Evolutionary conservation across 2,888 invertebrate genomes (phyloP).

Genomic region (Heterodera filipjevi): DNA sequence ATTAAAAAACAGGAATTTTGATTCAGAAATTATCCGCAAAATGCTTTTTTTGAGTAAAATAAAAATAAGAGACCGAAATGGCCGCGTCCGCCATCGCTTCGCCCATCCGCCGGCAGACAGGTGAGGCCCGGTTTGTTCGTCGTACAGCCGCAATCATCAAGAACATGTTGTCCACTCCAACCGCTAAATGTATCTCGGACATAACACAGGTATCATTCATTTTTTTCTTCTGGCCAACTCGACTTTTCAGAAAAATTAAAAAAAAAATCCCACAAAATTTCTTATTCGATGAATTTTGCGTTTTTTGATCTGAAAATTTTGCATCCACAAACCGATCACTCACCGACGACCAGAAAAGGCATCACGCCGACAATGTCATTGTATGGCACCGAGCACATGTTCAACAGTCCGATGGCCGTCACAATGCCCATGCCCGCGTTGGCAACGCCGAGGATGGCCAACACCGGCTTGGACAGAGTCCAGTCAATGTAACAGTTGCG

Average conservation of each 20-base stretch:
- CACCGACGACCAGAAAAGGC: conserved; percentile 92
- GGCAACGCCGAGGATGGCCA: conserved; percentile 85
- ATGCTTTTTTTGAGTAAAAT: too few relatives aligned
- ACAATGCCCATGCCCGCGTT: conserved; percentile 89
- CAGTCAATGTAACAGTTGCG: conserved; percentile 69
- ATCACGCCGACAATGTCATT: conserved; percentile 92
- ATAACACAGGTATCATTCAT: too few relatives aligned
- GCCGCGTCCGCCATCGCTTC: conserved; percentile 83
- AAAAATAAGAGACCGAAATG: too few relatives aligned
- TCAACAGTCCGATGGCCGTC: conserved; percentile 85
- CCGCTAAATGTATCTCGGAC: conserved; percentile 73
- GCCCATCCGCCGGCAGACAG: conserved; percentile 76
- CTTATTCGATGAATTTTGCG: too few relatives aligned
- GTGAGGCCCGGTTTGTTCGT: conserved; percentile 74
- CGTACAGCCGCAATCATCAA: conserved; percentile 93
- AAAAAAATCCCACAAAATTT: too few relatives aligned
- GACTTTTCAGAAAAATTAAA: too few relatives aligned
- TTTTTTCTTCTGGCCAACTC: too few relatives aligned
- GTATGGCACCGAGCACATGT: conserved; percentile 86
- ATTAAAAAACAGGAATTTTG: too few relatives aligned
- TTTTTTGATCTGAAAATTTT: too few relatives aligned
- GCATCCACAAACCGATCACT: conserved; percentile 66
- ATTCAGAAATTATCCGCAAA: too few relatives aligned
- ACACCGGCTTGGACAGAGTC: conserved; percentile 79
- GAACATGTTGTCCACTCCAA: conserved; percentile 93